phyloP scores from a whole-genome alignment of 2,888 invertebrate species.

The Thumatha senex region DNA sequence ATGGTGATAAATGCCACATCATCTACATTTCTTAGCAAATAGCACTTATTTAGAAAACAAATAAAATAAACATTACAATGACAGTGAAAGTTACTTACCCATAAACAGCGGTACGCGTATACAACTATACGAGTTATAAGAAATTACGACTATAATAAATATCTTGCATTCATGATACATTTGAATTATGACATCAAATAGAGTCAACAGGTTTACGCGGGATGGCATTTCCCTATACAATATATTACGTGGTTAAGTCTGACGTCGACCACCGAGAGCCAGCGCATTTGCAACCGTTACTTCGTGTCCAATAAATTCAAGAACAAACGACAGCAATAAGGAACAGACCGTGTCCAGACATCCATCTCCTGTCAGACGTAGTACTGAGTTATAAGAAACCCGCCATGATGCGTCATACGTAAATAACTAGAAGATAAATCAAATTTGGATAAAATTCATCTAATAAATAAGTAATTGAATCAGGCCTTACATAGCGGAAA shows the following conservation, averaged over 20 bases:
- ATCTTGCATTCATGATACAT: slow-evolving; percentile 38
- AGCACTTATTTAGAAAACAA: slow-evolving; percentile 4
- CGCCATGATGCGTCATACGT: slow-evolving; percentile 56
- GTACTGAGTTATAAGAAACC: slow-evolving; percentile 51
- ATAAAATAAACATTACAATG: slow-evolving; percentile 33
- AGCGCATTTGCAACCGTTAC: slow-evolving; percentile 63
- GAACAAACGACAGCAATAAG: slow-evolving; percentile 76
- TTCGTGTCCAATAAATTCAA: slow-evolving; percentile 78
- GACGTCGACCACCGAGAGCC: slow-evolving; percentile 52
- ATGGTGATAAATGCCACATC: slow-evolving; percentile 15
- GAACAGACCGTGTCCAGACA: slow-evolving; percentile 61
- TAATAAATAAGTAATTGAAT: slow-evolving; percentile 53
- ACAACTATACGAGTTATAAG: slow-evolving; percentile 42
- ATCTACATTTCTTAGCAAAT: slow-evolving; percentile 15
- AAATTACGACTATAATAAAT: slow-evolving; percentile 47
- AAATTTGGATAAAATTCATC: slow-evolving; percentile 57
- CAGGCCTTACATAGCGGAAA: no score
- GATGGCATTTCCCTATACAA: slow-evolving; percentile 55
- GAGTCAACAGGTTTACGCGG: slow-evolving; percentile 63
- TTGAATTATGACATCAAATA: slow-evolving; percentile 58
- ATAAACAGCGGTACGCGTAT: slow-evolving; percentile 23
- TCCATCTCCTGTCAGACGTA: slow-evolving; percentile 70
- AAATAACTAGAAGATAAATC: slow-evolving; percentile 63
- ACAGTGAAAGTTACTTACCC: slow-evolving; percentile 39
- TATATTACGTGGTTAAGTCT: slow-evolving; percentile 54